Conservation (phyloP, 1,140 invertebrate genomes). For the Caenorhabditis briggsae region DNA sequence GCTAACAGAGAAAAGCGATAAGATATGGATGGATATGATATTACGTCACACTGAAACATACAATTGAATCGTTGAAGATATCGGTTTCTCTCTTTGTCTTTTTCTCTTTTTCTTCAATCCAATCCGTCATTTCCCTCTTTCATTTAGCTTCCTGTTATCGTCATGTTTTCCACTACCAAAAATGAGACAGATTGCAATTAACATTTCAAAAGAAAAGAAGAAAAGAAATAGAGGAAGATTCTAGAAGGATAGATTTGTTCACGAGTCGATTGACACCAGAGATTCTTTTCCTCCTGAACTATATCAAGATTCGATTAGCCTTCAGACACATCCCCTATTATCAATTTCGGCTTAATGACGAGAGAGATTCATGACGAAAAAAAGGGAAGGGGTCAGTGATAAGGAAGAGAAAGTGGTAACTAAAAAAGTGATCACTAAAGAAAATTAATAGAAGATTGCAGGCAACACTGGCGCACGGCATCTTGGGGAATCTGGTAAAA, state of each 20-base stretch:
- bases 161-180: slow-evolving; percentile 12
- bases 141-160: slow-evolving; percentile 4
- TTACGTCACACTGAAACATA: slow-evolving; percentile 46
- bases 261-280: slow-evolving; percentile 42
- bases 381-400: not conserved
- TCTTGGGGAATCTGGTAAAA: too few relatives aligned
- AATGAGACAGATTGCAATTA: slow-evolving; percentile 47
- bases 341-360: slow-evolving; percentile 42
- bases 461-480: too few relatives aligned
- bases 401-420: not conserved
- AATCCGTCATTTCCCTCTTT: not conserved
- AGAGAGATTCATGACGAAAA: not conserved
- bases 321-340: not conserved
- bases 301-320: slow-evolving; percentile 13
- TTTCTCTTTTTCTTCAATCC: not conserved
- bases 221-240: not conserved
- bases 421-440: too few relatives aligned
- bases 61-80: not conserved
- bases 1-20: not conserved
- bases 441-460: too few relatives aligned
- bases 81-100: not conserved
- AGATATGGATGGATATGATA: too few relatives aligned
- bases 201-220: slow-evolving; percentile 12
- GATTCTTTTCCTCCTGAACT: not conserved
- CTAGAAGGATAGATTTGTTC: not conserved